phyloP scores from a whole-genome alignment of 2,888 invertebrate species.

The Drosophila subquinaria region DNA sequence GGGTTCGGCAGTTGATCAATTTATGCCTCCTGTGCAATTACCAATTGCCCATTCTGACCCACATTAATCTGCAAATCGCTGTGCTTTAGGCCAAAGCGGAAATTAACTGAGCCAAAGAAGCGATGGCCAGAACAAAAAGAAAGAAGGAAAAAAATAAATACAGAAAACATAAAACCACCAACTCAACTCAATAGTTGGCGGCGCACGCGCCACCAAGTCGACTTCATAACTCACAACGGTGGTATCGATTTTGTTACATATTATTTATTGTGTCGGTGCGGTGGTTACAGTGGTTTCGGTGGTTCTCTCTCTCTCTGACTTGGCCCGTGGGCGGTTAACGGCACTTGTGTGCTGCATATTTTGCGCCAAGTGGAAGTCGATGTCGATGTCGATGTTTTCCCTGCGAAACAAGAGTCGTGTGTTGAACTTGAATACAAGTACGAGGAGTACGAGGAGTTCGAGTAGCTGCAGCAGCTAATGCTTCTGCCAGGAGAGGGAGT shows the following conservation, averaged over 20 bases:
- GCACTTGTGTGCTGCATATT: slow-evolving; percentile 70
- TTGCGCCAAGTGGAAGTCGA: slow-evolving; percentile 46
- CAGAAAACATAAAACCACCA: slow-evolving; percentile 19
- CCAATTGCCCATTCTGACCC: slow-evolving; percentile 63
- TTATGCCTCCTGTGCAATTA: slow-evolving; percentile 52
- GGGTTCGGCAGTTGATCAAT: slow-evolving; percentile 40
- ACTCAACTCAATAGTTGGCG: slow-evolving; percentile 13
- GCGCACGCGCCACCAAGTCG: slow-evolving; percentile 65
- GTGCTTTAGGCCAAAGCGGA: slow-evolving; percentile 65
- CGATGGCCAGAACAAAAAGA: slow-evolving; percentile 20
- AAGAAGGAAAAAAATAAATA: not conserved
- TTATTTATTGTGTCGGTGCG: slow-evolving; percentile 67
- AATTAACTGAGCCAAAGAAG: slow-evolving; percentile 60
- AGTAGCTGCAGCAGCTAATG: slow-evolving; percentile 32
- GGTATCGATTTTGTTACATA: slow-evolving; percentile 76
- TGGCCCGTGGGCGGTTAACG: slow-evolving; percentile 70
- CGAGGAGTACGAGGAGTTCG: not conserved
- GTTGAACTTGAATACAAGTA: slow-evolving; percentile 39
- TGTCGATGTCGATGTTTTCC: slow-evolving; percentile 19
- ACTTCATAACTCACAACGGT: slow-evolving; percentile 69
- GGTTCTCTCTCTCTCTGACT: slow-evolving; percentile 30
- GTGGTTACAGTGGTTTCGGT: slow-evolving; percentile 7
- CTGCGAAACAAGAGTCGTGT: slow-evolving; percentile 58
- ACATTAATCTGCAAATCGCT: slow-evolving; percentile 68
- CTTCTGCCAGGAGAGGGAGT: slow-evolving; percentile 37